phyloP scores from a whole-genome alignment of 2,797 vertebrate genomes.

The Cuniculus paca region DNA sequence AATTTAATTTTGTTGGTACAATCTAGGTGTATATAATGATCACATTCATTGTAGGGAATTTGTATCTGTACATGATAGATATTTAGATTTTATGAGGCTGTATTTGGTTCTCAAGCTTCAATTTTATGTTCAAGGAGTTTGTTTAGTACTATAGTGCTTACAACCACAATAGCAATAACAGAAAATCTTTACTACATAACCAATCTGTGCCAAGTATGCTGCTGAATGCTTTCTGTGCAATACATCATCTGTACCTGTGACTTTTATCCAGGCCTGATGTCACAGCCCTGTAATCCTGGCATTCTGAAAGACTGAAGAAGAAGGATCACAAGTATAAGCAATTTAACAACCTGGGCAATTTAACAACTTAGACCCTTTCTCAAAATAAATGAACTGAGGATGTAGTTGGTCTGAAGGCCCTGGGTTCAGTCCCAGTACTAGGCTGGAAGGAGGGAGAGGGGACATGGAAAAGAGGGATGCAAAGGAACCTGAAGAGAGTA shows the following conservation, averaged over 20 bases:
- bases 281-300: background rate
- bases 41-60: background rate
- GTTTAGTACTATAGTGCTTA: background rate
- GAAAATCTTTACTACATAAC: background rate
- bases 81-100: slow-evolving; percentile 14
- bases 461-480: slow-evolving; percentile 9
- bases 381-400: background rate
- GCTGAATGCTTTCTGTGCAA: slow-evolving; percentile 31
- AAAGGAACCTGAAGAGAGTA: background rate
- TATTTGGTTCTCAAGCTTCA: slow-evolving; percentile 20
- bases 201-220: slow-evolving; percentile 6
- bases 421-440: background rate
- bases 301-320: background rate
- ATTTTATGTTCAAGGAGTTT: background rate
- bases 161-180: background rate
- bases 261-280: background rate
- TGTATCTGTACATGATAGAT: background rate
- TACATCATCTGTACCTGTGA: background rate
- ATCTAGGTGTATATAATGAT: background rate
- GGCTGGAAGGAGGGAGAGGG: background rate
- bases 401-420: background rate
- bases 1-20: background rate
- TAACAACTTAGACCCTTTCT: background rate
- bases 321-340: background rate
- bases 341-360: background rate